Conservation (phyloP, 2,888 invertebrate species). For the Horisme vitalbata region DNA sequence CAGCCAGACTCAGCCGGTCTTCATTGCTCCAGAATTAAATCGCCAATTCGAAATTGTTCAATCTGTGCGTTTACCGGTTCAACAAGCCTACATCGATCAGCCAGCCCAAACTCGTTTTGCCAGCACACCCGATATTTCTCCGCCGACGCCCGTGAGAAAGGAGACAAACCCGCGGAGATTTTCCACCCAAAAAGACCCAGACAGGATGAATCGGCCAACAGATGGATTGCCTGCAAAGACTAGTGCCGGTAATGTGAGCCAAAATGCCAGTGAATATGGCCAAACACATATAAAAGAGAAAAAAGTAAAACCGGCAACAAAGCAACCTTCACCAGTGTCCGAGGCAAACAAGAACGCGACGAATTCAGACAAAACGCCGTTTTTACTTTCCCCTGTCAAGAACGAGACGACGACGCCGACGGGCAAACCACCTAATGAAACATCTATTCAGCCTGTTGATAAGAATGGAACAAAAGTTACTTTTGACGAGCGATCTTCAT, state of each 20-base stretch:
- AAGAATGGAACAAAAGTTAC: slow-evolving; percentile 35
- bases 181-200: slow-evolving; percentile 31
- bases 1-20: slow-evolving; percentile 22
- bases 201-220: slow-evolving; percentile 16
- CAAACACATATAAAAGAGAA: neutral
- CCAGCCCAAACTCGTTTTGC: slow-evolving; percentile 24
- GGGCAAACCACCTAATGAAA: slow-evolving; percentile 20
- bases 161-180: slow-evolving; percentile 35
- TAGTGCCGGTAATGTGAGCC: slow-evolving; percentile 5
- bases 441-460: slow-evolving; percentile 28
- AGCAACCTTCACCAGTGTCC: slow-evolving; percentile 5
- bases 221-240: slow-evolving; percentile 3
- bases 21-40: slow-evolving; percentile 24
- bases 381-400: neutral
- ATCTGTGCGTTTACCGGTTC: slow-evolving; percentile 16
- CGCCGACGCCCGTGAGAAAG: slow-evolving; percentile 31
- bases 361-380: neutral
- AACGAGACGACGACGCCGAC: neutral
- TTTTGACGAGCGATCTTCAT: slow-evolving; percentile 51
- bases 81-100: slow-evolving; percentile 30
- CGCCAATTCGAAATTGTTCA: slow-evolving; percentile 13
- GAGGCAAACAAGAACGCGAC: neutral
- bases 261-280: slow-evolving; percentile 6
- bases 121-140: slow-evolving; percentile 30
- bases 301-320: slow-evolving; percentile 2